phyloP scores from a whole-genome alignment of 2,113 vertebrate species.

The Typhlomys cinereus region DNA sequence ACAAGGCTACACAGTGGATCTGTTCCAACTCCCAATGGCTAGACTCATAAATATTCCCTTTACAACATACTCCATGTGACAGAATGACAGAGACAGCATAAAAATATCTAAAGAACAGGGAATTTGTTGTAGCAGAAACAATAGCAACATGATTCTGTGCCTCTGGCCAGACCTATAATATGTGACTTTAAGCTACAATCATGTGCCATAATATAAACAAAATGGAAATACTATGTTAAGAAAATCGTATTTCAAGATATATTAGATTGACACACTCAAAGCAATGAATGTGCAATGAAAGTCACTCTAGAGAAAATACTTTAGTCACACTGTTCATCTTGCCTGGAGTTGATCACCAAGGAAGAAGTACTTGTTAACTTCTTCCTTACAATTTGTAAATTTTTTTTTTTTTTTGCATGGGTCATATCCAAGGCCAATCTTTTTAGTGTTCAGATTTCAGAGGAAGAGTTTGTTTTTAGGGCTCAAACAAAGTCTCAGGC shows the following conservation, averaged over 20 bases:
- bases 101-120: conserved; percentile 53
- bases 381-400: not conserved
- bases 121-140: conserved; percentile 42
- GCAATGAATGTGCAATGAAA: not conserved
- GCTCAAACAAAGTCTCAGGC: not conserved
- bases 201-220: not conserved
- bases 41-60: conserved; percentile 76
- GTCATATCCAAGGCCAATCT: not conserved
- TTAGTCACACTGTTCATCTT: not conserved
- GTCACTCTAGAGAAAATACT: not conserved
- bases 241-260: conserved; percentile 12
- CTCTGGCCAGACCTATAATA: conserved; percentile 31
- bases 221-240: not conserved
- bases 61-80: conserved; percentile 64
- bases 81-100: conserved; percentile 54
- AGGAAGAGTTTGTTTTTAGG: not conserved
- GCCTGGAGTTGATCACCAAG: not conserved
- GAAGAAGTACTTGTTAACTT: not conserved
- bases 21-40: conserved; percentile 75
- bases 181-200: conserved; percentile 35
- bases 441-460: not conserved
- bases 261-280: not conserved
- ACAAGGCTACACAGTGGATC: conserved; percentile 71
- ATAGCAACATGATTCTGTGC: not conserved
- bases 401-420: not conserved